Evolutionary conservation across 2,113 vertebrate genomes (phyloP).

Genomic region (Cyanoliseus patagonus): DNA sequence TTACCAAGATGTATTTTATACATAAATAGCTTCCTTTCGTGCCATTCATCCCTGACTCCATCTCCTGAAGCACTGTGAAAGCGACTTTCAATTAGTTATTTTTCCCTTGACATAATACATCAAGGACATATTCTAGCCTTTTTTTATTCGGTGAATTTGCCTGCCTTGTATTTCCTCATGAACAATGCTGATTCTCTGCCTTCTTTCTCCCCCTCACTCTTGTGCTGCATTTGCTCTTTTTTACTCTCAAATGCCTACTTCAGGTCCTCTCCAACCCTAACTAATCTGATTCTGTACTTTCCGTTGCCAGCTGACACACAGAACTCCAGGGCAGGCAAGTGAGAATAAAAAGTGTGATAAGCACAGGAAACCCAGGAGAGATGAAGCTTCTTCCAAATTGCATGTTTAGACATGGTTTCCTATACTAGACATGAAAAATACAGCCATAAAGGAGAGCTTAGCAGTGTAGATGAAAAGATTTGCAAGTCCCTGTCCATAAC

Average conservation of each 20-base stretch:
- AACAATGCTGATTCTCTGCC: neutral
- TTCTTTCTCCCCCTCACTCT: neutral
- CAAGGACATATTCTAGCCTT: neutral
- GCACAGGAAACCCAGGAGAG: no score
- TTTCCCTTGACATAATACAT: no score
- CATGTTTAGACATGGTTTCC: no score
- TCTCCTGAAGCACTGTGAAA: no score
- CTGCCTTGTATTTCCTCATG: neutral
- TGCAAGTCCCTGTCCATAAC: neutral
- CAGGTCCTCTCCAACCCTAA: neutral
- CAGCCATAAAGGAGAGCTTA: neutral
- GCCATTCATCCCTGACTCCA: no score
- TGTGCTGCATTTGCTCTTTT: neutral
- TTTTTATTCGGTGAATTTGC: neutral
- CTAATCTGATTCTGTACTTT: no score
- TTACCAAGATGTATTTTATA: no score
- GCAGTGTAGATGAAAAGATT: neutral
- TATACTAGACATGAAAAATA: neutral
- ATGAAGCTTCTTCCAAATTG: no score
- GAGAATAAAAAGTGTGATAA: neutral
- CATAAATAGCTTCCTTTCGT: no score
- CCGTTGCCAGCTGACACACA: neutral
- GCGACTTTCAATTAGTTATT: no score
- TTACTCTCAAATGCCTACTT: neutral
- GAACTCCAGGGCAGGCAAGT: neutral